A percentile compares a stretch with the other conserved stretches of the same genome.
phyloP scores from a whole-genome alignment of 2,888 invertebrate genomes.

The Leucophenga montana region DNA sequence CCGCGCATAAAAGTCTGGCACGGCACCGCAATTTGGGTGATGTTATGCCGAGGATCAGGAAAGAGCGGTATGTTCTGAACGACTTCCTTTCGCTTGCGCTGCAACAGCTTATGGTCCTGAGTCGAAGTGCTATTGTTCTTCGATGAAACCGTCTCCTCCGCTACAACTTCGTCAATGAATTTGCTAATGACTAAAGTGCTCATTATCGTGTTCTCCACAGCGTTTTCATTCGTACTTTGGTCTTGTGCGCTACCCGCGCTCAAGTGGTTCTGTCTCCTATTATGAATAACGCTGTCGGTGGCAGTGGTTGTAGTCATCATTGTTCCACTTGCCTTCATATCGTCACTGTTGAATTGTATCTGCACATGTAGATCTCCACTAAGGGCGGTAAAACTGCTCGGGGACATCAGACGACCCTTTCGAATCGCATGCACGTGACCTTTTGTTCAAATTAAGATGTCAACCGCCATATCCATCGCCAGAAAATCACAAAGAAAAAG shows the following conservation, averaged over 20 bases:
- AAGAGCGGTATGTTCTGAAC: conserved; percentile 69
- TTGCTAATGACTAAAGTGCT: conserved; percentile 71
- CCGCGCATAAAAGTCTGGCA: conserved; percentile 70
- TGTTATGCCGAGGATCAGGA: conserved; percentile 69
- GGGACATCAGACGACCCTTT: conserved; percentile 78
- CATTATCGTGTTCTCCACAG: conserved; percentile 64
- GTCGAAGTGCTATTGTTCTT: conserved; percentile 22
- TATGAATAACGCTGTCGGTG: conserved; percentile 2
- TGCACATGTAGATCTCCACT: conserved; percentile 85
- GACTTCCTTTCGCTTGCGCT: conserved; percentile 65
- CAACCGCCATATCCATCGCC: not conserved
- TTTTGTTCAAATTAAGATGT: conserved; percentile 56
- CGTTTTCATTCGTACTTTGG: conserved; percentile 28
- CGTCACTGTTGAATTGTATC: conserved; percentile 74
- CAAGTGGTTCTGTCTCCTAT: not conserved
- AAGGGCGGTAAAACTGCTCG: conserved; percentile 84
- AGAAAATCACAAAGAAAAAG: conserved; percentile 11
- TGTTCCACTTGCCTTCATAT: conserved; percentile 37
- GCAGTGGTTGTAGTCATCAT: conserved; percentile 29
- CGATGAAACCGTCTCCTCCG: conserved; percentile 31
- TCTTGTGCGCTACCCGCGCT: conserved; percentile 7
- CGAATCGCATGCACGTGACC: conserved; percentile 72
- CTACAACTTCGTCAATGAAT: conserved; percentile 64
- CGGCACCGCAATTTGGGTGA: conserved; percentile 69
- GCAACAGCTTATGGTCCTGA: conserved; percentile 45